These are phyloP conservation scores for Turritopsis dohrnii DNA, from an alignment of 30 jellyfish, hydroid and myxozoan genomes.

Conservation along the genomic window DNA sequence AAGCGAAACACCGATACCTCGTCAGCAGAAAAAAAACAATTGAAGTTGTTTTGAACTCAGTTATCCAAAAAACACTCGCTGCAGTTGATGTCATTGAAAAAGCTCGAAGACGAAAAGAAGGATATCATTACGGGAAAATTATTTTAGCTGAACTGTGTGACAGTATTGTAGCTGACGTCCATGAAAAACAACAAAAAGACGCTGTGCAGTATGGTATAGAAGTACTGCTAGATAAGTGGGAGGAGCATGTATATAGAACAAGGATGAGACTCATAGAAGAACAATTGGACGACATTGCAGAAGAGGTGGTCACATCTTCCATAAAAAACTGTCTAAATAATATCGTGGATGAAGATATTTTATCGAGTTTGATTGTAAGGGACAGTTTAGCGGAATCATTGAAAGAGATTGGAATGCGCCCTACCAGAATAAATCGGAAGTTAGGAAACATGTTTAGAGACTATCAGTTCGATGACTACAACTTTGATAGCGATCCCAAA, in stretches of 20 bases:
- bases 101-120: slow-evolving; percentile 24
- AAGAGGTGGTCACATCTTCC: slow-evolving; percentile 16
- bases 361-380: slow-evolving; percentile 24
- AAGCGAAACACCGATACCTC: neutral
- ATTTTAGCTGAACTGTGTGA: slow-evolving; percentile 12
- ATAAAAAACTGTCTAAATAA: neutral
- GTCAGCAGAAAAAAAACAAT: slow-evolving; percentile 16
- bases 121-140: neutral
- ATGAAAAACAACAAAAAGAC: slow-evolving; percentile 28
- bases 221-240: slow-evolving; percentile 34
- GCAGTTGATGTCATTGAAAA: slow-evolving; percentile 20
- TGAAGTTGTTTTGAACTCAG: slow-evolving; percentile 3
- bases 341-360: slow-evolving; percentile 19
- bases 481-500: slow-evolving; percentile 2
- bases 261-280: slow-evolving; percentile 16
- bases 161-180: slow-evolving; percentile 13
- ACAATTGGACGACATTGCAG: slow-evolving; percentile 20
- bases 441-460: neutral
- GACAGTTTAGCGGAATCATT: slow-evolving; percentile 34
- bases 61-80: slow-evolving; percentile 8
- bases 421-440: slow-evolving; percentile 15
- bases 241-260: slow-evolving; percentile 4
- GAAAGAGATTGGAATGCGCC: slow-evolving; percentile 5
- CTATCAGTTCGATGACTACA: slow-evolving; percentile 18
- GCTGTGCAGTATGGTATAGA: slow-evolving; percentile 29